Conservation (phyloP, 2,888 invertebrate species). For the Drosophila rubida region DNA sequence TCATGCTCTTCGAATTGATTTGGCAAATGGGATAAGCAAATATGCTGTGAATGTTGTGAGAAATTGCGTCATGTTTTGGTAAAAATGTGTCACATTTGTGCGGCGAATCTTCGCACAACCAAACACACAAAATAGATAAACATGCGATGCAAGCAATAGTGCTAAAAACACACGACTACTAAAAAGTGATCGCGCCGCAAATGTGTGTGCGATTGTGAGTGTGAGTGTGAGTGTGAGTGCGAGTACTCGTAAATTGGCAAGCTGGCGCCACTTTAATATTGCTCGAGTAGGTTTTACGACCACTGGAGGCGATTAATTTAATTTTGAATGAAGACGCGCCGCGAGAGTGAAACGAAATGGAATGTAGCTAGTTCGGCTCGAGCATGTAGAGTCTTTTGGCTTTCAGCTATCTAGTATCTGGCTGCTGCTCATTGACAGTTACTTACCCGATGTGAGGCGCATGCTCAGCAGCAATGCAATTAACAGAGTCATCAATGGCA, state of each 20-base stretch:
- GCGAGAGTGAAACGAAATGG: constrained; percentile 20
- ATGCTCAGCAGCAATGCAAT: constrained; percentile 80
- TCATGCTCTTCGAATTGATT: constrained; percentile 35
- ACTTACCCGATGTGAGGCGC: constrained; percentile 82
- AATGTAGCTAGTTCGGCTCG: constrained; percentile 27
- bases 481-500: constrained; percentile 82
- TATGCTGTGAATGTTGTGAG: constrained; percentile 25
- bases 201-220: background rate
- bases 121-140: constrained; percentile 51
- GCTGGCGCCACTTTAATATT: constrained; percentile 43
- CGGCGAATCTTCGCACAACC: constrained; percentile 12
- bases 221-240: background rate
- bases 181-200: background rate
- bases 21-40: constrained; percentile 40
- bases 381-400: background rate
- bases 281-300: constrained; percentile 1
- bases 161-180: constrained; percentile 8
- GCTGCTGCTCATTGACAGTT: constrained; percentile 1
- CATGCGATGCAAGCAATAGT: constrained; percentile 6
- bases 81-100: constrained; percentile 64
- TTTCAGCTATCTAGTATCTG: constrained; percentile 2
- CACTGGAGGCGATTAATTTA: constrained; percentile 17
- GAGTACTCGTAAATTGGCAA: constrained; percentile 8
- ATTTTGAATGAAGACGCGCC: constrained; percentile 38
- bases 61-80: constrained; percentile 68